Evolutionary conservation across 2,888 invertebrate species (phyloP).

Genomic region (Crossocerus cetratus): DNA sequence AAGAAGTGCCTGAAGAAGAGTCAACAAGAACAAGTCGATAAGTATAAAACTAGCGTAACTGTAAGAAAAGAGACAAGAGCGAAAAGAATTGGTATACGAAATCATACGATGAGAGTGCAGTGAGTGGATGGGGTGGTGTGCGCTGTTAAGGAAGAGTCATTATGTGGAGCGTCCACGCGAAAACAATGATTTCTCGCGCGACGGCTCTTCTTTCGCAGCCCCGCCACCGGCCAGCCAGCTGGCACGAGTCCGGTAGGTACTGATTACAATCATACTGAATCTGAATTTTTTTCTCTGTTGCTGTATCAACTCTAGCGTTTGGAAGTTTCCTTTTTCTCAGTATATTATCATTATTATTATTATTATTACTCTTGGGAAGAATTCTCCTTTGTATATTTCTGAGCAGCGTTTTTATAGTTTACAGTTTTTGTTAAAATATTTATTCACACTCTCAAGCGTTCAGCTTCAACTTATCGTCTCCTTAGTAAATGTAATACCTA

Average conservation of each 20-base stretch:
- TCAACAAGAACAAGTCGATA: neutral
- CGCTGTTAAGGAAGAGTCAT: constrained; percentile 51
- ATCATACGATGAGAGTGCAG: constrained; percentile 56
- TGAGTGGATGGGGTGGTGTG: constrained; percentile 58
- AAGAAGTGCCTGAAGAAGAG: neutral
- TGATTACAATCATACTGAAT: constrained; percentile 60
- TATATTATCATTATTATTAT: constrained; percentile 57
- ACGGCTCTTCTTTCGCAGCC: constrained; percentile 46
- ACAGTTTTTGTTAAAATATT: constrained; percentile 73
- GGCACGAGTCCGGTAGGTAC: constrained; percentile 59
- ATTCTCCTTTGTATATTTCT: constrained; percentile 72
- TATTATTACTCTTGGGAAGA: constrained; percentile 66
- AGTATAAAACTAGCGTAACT: too few relatives aligned
- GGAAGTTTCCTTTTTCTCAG: constrained; percentile 59
- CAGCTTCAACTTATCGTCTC: constrained; percentile 68
- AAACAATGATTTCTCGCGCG: constrained; percentile 28
- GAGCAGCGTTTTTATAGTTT: constrained; percentile 72
- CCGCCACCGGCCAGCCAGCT: constrained; percentile 62
- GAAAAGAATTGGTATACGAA: constrained; percentile 20
- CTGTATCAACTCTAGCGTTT: constrained; percentile 62
- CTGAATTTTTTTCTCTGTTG: constrained; percentile 43
- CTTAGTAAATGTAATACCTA: constrained; percentile 74
- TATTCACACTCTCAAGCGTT: constrained; percentile 74
- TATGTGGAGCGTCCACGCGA: constrained; percentile 34
- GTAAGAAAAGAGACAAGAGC: constrained; percentile 2